Base-by-base conservation (phyloP, 35 echinoderm and acorn worm genomes). In the Hemicentrotus pulcherrimus region DNA sequence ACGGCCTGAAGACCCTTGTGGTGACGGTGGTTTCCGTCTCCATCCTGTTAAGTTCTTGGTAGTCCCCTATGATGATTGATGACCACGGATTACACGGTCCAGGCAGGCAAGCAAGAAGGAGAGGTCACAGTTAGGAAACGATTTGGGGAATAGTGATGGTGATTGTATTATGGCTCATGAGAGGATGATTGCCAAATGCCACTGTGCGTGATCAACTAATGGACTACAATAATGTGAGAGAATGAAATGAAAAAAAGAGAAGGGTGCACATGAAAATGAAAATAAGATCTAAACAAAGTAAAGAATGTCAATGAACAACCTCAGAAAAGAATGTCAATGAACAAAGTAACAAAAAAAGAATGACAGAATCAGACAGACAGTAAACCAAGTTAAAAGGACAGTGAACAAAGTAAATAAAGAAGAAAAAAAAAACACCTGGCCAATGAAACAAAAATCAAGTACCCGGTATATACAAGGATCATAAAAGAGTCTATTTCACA, bases 1-100 rank as follows among this genome's bases (percentile, higher is more conserved):
- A 98, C 11, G 97, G 97, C 22, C 97, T 95, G 24, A 97, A 95
- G 31, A 98, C 97, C 95, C 96, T 88, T 5, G 97, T 98, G 8
- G 97, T 97, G 6, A 97, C 95, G 3, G 96, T 98, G 22, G 96
- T 97, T 46, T 97, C 96, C 16, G 96, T 97, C 9, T 95, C 94
- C 91, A 93, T 93, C 47, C n/a, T 93, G 46, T 58, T 31, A 46
- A 93, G 47, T 93, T 93, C 91, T 58, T 18, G 15, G 91, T 93
- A 93, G 91, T 93, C 91, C 22, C 91, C 91, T 93, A 93, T 93
- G 32, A 9, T 93, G 91, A 32, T 16, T 93, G 32, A 9, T 58
- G 91, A 14, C 22, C 15, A 16, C 9, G 86, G 86, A 22, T 86
- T 86, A 33, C 14, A 30, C n/a, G 11, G 86, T 31, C 88, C 30